Evolutionary conservation across 1,140 invertebrate genomes (phyloP), one percentile per base, ranked within the genome.

Genomic region (Sinella curviseta): DNA sequence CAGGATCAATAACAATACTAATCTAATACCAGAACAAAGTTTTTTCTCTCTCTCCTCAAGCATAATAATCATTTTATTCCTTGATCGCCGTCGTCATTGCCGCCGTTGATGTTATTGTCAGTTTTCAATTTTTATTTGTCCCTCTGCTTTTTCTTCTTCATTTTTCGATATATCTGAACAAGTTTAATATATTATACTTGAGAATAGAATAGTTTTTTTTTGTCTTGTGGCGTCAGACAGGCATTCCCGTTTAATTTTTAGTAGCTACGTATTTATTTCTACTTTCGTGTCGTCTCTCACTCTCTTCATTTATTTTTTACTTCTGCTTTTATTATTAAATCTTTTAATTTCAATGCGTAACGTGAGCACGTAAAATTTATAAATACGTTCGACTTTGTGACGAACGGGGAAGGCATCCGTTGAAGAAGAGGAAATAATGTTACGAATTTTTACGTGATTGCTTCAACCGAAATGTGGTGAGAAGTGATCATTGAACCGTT

Each of bases 311-410:
- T 8, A 4, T 48, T 48, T 48, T 48, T 4, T 60, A 60, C 24
- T 24, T 26, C 3, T 60, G 12, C 24, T 60, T 60, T 24, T 24
- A 60, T 60, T 60, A 14, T 14, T 60, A 60, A 60, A 17, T 60
- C 55, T 60, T 60, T 60, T 60, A 60, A 60, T 60, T 60, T 60
- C 3, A 60, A 26, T 60, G 55, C 55, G 55, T 60, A 24, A 60
- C 55, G 55, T 60, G n/a, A 24, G n/a, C 55, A 60, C 55, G 55
- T 60, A 60, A 60, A 60, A 8, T 60, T 48, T n/a, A n/a, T n/a
- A n/a, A n/a, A n/a, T n/a, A n/a, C n/a, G n/a, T n/a, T n/a, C n/a
- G n/a, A n/a, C n/a, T n/a, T n/a, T n/a, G n/a, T n/a, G n/a, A n/a
- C n/a, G n/a, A n/a, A n/a, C n/a, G n/a, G n/a, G n/a, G n/a, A n/a